These are phyloP conservation scores for Xenus cinereus DNA, from an alignment of 2,113 vertebrate genomes.

Conservation along the genomic window DNA sequence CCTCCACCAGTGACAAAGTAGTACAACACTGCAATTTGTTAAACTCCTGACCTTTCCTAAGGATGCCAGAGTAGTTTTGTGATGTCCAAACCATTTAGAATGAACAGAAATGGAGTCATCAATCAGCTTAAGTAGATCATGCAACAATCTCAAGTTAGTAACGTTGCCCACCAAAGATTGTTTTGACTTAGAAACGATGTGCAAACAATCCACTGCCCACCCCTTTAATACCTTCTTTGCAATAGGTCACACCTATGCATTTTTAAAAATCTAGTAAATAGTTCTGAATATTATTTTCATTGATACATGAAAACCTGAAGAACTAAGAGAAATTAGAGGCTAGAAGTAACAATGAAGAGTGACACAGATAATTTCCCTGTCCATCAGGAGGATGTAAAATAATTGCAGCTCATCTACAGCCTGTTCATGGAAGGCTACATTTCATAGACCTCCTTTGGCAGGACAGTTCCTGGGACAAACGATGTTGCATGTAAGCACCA, in stretches of 20 bases:
- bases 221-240: not conserved
- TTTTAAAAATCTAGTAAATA: not conserved
- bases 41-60: conserved; percentile 31
- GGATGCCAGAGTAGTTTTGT: not conserved
- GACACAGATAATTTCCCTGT: not conserved
- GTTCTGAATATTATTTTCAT: not conserved
- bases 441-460: not conserved
- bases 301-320: not conserved
- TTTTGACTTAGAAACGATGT: not conserved
- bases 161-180: not conserved
- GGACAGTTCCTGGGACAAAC: not conserved
- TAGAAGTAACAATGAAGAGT: not conserved
- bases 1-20: not conserved
- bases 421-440: not conserved
- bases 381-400: not conserved
- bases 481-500: not conserved
- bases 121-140: conserved; percentile 10
- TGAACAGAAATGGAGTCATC: not conserved
- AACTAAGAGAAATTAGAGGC: not conserved
- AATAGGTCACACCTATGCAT: not conserved
- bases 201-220: not conserved
- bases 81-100: not conserved
- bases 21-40: not conserved
- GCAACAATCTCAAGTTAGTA: not conserved
- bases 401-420: not conserved